These are phyloP conservation scores for Megastigmus dorsalis DNA, from an alignment of 2,888 invertebrate species.

Conservation along the genomic window DNA sequence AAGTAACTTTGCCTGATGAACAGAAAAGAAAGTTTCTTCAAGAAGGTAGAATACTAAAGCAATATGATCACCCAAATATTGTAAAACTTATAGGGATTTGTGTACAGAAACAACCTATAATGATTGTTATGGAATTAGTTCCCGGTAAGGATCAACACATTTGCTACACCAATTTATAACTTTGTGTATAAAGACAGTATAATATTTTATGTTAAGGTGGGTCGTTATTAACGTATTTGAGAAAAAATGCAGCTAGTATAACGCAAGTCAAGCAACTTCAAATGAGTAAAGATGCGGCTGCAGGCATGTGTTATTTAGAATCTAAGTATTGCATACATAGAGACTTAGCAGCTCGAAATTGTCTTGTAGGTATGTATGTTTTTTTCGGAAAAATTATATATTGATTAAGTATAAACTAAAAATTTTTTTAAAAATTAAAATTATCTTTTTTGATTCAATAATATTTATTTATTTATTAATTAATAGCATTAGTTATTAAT, in stretches of 20 bases:
- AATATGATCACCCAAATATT: constrained; percentile 97
- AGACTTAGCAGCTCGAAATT: constrained; percentile 96
- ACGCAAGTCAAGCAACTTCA: constrained; percentile 83
- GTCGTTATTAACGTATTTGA: constrained; percentile 90
- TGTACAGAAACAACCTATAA: constrained; percentile 97
- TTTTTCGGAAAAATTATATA: no score
- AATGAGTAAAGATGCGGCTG: constrained; percentile 96
- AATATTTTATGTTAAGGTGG: constrained; percentile 79
- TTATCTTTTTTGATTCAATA: no score
- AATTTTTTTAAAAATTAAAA: no score
- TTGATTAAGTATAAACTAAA: no score
- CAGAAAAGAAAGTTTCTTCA: constrained; percentile 95
- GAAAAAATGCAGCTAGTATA: constrained; percentile 84
- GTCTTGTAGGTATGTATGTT: constrained; percentile 81
- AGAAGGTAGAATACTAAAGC: constrained; percentile 95
- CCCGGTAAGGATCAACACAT: constrained; percentile 77
- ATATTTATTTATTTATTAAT: no score
- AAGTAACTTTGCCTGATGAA: constrained; percentile 94
- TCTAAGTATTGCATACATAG: constrained; percentile 97
- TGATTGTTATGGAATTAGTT: constrained; percentile 99
- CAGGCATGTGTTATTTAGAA: constrained; percentile 96
- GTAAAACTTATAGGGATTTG: constrained; percentile 97
- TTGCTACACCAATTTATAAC: constrained; percentile 11
- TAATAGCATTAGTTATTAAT: no score
- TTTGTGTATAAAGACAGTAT: constrained; percentile 15